These are phyloP conservation scores for Seriola aureovittata DNA, from an alignment of 2,113 vertebrate genomes.

Conservation along the genomic window DNA sequence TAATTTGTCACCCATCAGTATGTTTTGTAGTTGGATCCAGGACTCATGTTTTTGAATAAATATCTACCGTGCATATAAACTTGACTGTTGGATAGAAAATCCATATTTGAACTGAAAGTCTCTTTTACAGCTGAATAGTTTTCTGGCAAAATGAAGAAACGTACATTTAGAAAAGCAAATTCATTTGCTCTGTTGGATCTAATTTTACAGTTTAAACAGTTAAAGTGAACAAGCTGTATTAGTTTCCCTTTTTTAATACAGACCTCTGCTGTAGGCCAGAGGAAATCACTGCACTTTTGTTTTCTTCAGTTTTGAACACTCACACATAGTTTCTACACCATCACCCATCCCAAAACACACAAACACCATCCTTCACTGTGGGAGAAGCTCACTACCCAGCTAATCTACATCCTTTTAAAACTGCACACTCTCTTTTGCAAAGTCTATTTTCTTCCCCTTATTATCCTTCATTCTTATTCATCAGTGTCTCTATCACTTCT, in stretches of 20 bases:
- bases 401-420: conserved; percentile 39
- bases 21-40: conserved; percentile 1
- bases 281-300: not conserved
- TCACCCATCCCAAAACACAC: not conserved
- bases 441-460: conserved; percentile 26
- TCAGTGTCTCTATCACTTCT: conserved; percentile 1
- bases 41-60: not conserved
- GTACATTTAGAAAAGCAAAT: not conserved
- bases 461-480: conserved; percentile 52
- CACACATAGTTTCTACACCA: not conserved
- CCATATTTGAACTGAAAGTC: conserved; percentile 7
- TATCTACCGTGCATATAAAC: not conserved
- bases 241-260: conserved; percentile 2
- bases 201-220: conserved; percentile 1
- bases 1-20: not conserved
- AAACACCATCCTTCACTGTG: not conserved
- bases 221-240: not conserved
- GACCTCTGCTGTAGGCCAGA: not conserved
- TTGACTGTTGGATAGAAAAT: not conserved
- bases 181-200: not conserved
- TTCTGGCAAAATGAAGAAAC: not conserved
- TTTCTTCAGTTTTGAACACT: not conserved
- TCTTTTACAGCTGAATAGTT: not conserved
- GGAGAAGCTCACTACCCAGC: conserved; percentile 26
- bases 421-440: not conserved